Evolutionary conservation across 2,113 vertebrate genomes (phyloP).

Genomic region (Saimiri boliviensis): DNA sequence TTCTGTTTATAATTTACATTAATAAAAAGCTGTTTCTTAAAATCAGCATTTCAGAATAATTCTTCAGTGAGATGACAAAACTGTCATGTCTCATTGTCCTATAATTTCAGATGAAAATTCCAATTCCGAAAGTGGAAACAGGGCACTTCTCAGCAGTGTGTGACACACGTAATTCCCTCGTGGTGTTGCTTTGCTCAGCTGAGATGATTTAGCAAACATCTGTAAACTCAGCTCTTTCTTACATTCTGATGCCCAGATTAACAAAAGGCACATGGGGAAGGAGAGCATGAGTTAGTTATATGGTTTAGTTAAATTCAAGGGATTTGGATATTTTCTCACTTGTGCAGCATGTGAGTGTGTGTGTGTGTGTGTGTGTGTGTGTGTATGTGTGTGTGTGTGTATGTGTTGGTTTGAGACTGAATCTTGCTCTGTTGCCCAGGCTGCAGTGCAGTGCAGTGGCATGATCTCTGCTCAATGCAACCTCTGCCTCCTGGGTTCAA

Average conservation of each 20-base stretch:
- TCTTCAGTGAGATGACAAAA: not conserved
- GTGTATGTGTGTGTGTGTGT: too few species aligned
- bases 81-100: not conserved
- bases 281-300: not conserved
- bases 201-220: not conserved
- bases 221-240: not conserved
- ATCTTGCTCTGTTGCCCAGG: too few species aligned
- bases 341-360: too few species aligned
- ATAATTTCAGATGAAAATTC: not conserved
- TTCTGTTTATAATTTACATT: constrained; percentile 2
- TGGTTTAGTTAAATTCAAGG: not conserved
- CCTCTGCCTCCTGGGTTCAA: too few species aligned
- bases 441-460: too few species aligned
- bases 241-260: not conserved
- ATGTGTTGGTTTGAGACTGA: too few species aligned
- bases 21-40: not conserved
- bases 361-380: too few species aligned
- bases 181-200: not conserved
- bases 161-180: rapidly evolving
- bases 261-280: not conserved
- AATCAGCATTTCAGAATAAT: constrained; percentile 5
- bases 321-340: not conserved
- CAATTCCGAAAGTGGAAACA: not conserved
- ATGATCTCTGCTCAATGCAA: too few species aligned
- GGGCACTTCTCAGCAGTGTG: not conserved